Evolutionary conservation across 2,888 invertebrate species (phyloP), one percentile per base, ranked within the genome.

Genomic region (Strigamia crassipes): DNA sequence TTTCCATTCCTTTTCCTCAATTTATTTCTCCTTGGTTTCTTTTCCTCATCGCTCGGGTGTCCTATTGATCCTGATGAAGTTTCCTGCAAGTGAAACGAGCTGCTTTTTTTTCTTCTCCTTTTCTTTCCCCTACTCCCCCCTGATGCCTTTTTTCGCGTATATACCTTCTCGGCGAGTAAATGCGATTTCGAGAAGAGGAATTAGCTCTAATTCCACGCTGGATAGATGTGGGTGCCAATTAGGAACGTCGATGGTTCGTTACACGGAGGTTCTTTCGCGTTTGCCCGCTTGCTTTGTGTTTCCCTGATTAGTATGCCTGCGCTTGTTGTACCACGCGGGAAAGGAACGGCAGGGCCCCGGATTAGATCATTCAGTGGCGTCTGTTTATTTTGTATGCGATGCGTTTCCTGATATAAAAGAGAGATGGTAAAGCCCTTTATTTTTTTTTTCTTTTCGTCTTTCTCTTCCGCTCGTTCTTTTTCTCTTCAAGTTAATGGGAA

Each of bases 181-280:
- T 73, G 73, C 73, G 73, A 73, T 73, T 73, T 73, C 73, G 73
- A 73, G 73, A 73, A 73, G 73, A 73, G 73, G 73, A 73, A 73
- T 73, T 73, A 73, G 73, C 73, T 31, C 73, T 73, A 73, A 73
- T 73, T 73, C 73, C 73, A 73, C 31, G n/a, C 73, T 73, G 73
- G 73, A 73, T 73, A 73, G 73, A 73, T 73, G 73, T 73, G 73
- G 73, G 73, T 73, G 73, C 73, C 73, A 73, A 73, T 73, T 73
- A 73, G 73, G 73, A 73, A 31, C 73, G 73, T 27, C 73, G 73
- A 73, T 73, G 73, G 73, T 73, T 73, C 73, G 73, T n/a, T 73
- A n/a, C 12, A 73, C 23, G n/a, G 73, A 31, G 73, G 73, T 73
- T 73, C 73, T 73, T 73, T 73, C 73, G 73, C 73, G 73, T 73